Evolutionary conservation across 2,888 invertebrate genomes (phyloP), one percentile per base, ranked within the genome.

Genomic region (Bombylius discolor): DNA sequence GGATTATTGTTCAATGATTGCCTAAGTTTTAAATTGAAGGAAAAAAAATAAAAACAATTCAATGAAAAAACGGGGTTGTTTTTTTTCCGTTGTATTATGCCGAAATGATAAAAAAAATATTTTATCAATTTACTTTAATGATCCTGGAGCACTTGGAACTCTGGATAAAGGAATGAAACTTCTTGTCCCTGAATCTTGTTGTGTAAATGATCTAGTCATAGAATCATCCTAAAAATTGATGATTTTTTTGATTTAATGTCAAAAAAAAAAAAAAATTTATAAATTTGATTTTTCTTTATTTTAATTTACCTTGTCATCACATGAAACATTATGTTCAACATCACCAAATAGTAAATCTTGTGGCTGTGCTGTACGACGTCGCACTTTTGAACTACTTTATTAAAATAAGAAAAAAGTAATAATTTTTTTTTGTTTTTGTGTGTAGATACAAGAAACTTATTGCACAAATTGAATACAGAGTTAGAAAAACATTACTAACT

Each of bases 81-180:
- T 5, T 49, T 23, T 9, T 39, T 39, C 3, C 39, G 39, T 9
- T 39, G 39, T 39, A 9, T 39, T 39, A 9, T 39, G 39, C 11
- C 39, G 8, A 11, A 39, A 9, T 39, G 39, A 39, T 9, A 39
- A 9, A 39, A 39, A 39, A 39, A 9, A 39, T 3, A 39, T 39
- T 9, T 9, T 9, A 39, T 9, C 39, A 39, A 45, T 5, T 7
- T 74, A 87, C 87, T 85, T 83, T 60, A 87, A 78, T 62, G 85
- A 84, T 62, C 85, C 86, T 6, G 87, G 86, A 48, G 87, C 85
- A 70, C 85, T 87, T 60, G 87, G 87, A 55, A 87, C 80, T 73
- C 78, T 80, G 65, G 76, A 80, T 64, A 76, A 77, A 67, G 69
- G 81, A 61, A 67, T 66, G 58, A 67, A 64, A 56, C 64, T 66